Percentiles rank a stretch among this genome's conserved stretches.
phyloP scores from a whole-genome alignment of 2,113 vertebrate genomes.

The Leucoraja erinaceus region DNA sequence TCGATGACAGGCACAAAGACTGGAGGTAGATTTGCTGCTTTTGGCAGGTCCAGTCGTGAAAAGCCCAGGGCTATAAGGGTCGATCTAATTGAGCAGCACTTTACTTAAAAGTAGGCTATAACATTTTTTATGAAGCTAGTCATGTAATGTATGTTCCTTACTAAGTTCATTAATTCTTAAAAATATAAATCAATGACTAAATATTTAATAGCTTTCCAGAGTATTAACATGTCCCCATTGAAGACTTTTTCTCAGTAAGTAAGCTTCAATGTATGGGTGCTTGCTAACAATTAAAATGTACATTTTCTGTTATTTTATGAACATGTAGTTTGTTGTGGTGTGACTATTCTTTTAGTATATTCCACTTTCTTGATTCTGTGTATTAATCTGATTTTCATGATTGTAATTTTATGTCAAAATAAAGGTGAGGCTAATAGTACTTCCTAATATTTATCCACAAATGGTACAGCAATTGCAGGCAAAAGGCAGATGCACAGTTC shows the following conservation, averaged over 20 bases:
- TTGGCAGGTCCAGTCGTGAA: slow-evolving; percentile 30
- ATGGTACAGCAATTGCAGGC: neutral
- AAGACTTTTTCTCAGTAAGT: neutral
- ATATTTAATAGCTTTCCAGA: slow-evolving; percentile 18
- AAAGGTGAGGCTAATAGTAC: neutral
- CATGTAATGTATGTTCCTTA: slow-evolving; percentile 37
- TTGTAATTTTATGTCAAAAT: neutral
- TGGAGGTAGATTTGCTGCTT: slow-evolving; percentile 16
- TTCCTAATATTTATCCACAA: neutral
- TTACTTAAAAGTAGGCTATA: slow-evolving; percentile 36
- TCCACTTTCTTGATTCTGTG: neutral
- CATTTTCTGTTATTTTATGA: neutral
- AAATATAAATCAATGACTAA: slow-evolving; percentile 36
- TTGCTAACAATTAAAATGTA: neutral
- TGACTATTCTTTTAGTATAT: neutral
- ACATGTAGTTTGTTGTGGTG: neutral
- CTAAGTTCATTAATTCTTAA: slow-evolving; percentile 39
- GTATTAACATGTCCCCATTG: neutral
- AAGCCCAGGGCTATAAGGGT: slow-evolving; percentile 33
- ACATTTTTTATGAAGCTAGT: slow-evolving; percentile 36
- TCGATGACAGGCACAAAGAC: neutral
- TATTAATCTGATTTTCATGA: neutral
- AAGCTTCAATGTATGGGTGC: neutral
- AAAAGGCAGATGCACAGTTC: neutral
- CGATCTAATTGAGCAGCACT: slow-evolving; percentile 38